Percentiles rank a stretch among this genome's conserved stretches.
phyloP scores from a whole-genome alignment of 2,888 invertebrate species.

The Choristoneura rosaceana region DNA sequence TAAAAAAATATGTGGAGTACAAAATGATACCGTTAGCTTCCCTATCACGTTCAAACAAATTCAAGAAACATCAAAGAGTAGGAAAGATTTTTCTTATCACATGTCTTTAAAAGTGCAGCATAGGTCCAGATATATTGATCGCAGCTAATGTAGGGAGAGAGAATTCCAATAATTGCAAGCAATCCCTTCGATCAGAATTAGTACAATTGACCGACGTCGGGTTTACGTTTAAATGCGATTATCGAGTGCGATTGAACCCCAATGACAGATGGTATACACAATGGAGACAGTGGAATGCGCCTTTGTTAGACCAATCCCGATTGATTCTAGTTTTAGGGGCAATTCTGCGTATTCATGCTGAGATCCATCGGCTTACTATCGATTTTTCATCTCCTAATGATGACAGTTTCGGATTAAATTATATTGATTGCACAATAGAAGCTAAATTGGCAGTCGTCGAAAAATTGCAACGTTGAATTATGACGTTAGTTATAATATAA shows the following conservation, averaged over 20 bases:
- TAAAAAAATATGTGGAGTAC: neutral
- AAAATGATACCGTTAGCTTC: neutral
- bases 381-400: slow-evolving; percentile 64
- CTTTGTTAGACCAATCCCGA: slow-evolving; percentile 74
- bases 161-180: slow-evolving; percentile 19
- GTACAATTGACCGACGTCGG: slow-evolving; percentile 61
- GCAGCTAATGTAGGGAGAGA: slow-evolving; percentile 25
- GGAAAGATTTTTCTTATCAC: neutral
- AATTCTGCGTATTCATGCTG: slow-evolving; percentile 75
- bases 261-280: slow-evolving; percentile 80
- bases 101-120: neutral
- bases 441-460: slow-evolving; percentile 50
- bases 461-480: slow-evolving; percentile 38
- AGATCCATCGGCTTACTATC: slow-evolving; percentile 52
- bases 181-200: slow-evolving; percentile 55
- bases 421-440: slow-evolving; percentile 50
- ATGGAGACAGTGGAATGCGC: slow-evolving; percentile 58
- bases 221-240: slow-evolving; percentile 71
- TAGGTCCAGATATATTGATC: slow-evolving; percentile 1
- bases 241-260: slow-evolving; percentile 72
- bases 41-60: neutral
- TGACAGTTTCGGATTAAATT: slow-evolving; percentile 57
- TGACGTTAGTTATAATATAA: slow-evolving; percentile 27
- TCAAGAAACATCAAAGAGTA: neutral
- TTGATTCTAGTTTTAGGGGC: slow-evolving; percentile 69